Evolutionary conservation across 2,113 vertebrate genomes (phyloP), one percentile per base, ranked within the genome.

Genomic region (Solea solea): DNA sequence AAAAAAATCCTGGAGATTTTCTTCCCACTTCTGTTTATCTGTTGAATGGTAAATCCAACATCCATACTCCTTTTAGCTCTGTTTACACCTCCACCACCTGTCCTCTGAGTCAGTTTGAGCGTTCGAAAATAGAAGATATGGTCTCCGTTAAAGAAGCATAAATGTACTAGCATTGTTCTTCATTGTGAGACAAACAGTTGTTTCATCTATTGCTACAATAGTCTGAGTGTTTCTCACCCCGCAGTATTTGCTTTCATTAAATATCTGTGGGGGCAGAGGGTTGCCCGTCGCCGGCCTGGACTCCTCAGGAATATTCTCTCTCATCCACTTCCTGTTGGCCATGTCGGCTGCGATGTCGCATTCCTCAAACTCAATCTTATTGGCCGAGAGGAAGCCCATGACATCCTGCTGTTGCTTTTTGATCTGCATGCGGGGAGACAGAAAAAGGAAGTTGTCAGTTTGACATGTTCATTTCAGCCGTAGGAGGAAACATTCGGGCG

Each of bases 341-440:
- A 99, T 97, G 0, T 96, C 95, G 85, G 96, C 95, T 0, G 97
- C 97, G 2, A 99, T 98, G 82, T 99, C 98, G 73, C 95, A 97
- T 86, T 98, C 96, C 90, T 98, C 96, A 75, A 94, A 98, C 50
- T 94, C 94, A 1, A 99, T 99, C 92, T 97, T 98, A 90, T 99
- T 97, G 85, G 93, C 96, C 59, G 95, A 93, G 76, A 99, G 90
- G 90, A 98, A 98, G 34, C 96, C 94, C 87, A 96, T 85, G 8
- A 99, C 95, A 84, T 98, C 96, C 93, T 98, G 97, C 83, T 99
- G 98, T 87, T 99, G 95, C 91, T 99, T 99, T 92, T 99, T 99
- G 81, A 99, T 98, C 98, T 99, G 92, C 2, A 4, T 34, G 69
- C 0, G 48, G 42, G 46, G 84, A 50, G n/a, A 39, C 39, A 62